Percentiles rank a stretch among this genome's conserved stretches.
Evolutionary conservation across 2,888 invertebrate genomes (phyloP).

Genomic region (Cheilosia impressa): DNA sequence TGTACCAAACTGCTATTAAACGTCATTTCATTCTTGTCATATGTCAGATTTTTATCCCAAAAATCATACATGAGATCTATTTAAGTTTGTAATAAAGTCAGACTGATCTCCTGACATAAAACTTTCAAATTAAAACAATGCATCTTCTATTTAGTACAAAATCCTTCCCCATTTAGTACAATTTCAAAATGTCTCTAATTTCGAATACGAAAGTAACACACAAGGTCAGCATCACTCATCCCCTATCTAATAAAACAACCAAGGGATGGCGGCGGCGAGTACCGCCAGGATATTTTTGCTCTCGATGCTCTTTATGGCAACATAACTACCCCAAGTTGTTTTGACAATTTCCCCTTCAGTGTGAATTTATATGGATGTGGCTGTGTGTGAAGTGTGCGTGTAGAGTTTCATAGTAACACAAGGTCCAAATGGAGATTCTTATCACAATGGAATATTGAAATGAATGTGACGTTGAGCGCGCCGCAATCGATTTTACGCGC

Average conservation of each 20-base stretch:
- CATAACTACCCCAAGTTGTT: background rate
- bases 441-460: conserved; percentile 73
- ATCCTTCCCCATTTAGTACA: conserved; percentile 39
- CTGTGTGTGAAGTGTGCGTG: conserved; percentile 23
- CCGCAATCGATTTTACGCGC: conserved; percentile 75
- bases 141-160: too few species aligned
- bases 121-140: too few species aligned
- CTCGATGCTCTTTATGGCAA: conserved; percentile 52
- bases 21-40: too few species aligned
- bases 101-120: too few species aligned
- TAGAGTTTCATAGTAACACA: conserved; percentile 61
- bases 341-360: background rate
- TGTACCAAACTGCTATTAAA: too few species aligned
- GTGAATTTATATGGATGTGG: background rate
- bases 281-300: background rate
- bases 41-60: too few species aligned
- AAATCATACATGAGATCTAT: too few species aligned
- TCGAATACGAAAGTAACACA: conserved; percentile 66
- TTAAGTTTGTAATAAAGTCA: too few species aligned
- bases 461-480: conserved; percentile 73
- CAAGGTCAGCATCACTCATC: conserved; percentile 68
- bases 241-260: conserved; percentile 8
- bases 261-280: conserved; percentile 30
- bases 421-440: conserved; percentile 66
- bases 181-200: conserved; percentile 15